Percentiles rank a stretch among this genome's conserved stretches.
Conservation (phyloP, 2,797 vertebrate genomes). For the Trachurus trachurus region DNA sequence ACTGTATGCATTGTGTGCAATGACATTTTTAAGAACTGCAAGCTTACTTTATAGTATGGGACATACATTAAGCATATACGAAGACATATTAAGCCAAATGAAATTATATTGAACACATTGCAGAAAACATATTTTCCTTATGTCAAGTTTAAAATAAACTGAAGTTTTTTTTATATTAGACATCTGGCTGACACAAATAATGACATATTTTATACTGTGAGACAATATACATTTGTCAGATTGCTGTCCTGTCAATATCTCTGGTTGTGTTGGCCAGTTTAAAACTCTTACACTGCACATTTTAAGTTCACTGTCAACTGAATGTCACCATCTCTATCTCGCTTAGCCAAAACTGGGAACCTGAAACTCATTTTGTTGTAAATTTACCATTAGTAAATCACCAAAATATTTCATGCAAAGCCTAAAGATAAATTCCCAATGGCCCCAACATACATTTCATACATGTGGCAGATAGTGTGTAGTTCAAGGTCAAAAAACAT, state of each 20-base stretch:
- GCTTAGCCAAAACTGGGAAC: background rate
- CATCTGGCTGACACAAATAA: background rate
- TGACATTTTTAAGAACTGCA: background rate
- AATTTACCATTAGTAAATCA: background rate
- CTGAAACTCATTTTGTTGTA: background rate
- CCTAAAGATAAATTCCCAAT: background rate
- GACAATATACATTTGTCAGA: background rate
- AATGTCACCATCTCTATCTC: background rate
- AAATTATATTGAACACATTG: background rate
- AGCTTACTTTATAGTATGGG: background rate
- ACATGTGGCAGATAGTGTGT: background rate
- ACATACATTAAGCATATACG: background rate
- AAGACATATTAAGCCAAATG: background rate
- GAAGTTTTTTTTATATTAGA: background rate
- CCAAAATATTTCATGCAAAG: background rate
- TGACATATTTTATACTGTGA: background rate
- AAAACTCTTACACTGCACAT: too few relatives aligned
- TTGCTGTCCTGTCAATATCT: background rate
- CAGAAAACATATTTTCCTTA: background rate
- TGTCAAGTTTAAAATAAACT: background rate
- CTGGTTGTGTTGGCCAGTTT: too few relatives aligned
- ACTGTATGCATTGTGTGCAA: background rate
- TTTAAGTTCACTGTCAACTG: too few relatives aligned
- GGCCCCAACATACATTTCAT: background rate
- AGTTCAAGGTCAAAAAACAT: too few relatives aligned